phyloP scores from a whole-genome alignment of 2,113 vertebrate genomes.

The Limanda limanda region DNA sequence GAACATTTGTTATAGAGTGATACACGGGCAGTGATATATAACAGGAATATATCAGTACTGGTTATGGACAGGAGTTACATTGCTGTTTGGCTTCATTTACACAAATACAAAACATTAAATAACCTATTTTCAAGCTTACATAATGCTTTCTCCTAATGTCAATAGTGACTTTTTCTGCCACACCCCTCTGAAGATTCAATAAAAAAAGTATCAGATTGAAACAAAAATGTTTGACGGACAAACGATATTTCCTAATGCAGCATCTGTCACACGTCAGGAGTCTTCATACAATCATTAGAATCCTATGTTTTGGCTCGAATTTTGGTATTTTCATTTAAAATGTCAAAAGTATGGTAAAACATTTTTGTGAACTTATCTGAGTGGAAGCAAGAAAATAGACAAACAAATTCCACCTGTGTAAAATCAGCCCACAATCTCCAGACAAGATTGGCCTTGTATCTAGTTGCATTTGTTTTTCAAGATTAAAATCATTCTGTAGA shows the following conservation, averaged over 20 bases:
- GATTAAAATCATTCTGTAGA: background rate
- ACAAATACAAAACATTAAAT: slow-evolving; percentile 36
- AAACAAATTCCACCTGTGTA: slow-evolving; percentile 24
- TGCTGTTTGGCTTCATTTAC: slow-evolving; percentile 30
- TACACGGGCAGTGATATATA: background rate
- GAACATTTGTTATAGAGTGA: background rate
- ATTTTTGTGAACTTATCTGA: background rate
- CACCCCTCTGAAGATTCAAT: background rate
- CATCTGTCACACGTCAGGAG: background rate
- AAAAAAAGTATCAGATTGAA: background rate
- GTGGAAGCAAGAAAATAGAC: background rate
- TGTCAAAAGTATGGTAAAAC: background rate
- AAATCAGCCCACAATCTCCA: background rate
- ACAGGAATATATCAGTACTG: background rate
- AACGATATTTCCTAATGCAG: background rate
- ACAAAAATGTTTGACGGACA: slow-evolving; percentile 8
- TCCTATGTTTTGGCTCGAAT: background rate
- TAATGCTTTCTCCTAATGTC: background rate
- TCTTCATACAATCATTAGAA: background rate
- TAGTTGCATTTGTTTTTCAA: background rate
- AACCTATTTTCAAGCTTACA: background rate
- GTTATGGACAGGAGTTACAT: background rate
- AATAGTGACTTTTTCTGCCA: background rate
- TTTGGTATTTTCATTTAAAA: background rate
- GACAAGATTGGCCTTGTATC: background rate